Conservation (phyloP, 1,140 invertebrate species). For the Drosophila nasuta region DNA sequence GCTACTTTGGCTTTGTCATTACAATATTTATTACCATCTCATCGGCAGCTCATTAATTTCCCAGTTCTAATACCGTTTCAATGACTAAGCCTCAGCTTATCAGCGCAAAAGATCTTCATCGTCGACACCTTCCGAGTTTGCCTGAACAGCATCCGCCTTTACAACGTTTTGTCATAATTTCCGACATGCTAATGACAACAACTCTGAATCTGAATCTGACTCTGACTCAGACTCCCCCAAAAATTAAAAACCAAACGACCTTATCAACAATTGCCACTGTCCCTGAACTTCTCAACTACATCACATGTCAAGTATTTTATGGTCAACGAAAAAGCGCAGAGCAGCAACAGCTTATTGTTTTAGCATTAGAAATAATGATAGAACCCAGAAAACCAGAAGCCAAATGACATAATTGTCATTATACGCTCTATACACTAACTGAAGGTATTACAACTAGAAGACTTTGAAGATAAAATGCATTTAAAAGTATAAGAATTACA, state of each 20-base stretch:
- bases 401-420: constrained; percentile 73
- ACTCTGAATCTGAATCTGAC: background rate
- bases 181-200: constrained; percentile 66
- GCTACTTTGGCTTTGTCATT: background rate
- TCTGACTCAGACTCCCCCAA: background rate
- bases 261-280: constrained; percentile 44
- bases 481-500: too few relatives aligned
- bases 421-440: background rate
- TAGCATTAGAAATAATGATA: constrained; percentile 27
- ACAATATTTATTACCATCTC: constrained; percentile 30
- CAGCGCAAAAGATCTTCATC: constrained; percentile 43
- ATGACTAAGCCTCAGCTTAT: constrained; percentile 47
- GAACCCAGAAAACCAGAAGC: constrained; percentile 40
- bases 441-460: background rate
- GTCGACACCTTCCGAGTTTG: constrained; percentile 36
- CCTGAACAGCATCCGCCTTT: constrained; percentile 62
- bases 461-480: background rate
- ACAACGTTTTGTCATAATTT: constrained; percentile 32
- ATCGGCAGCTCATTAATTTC: constrained; percentile 33
- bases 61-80: constrained; percentile 39
- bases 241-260: constrained; percentile 16
- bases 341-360: constrained; percentile 36
- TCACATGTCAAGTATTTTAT: constrained; percentile 36
- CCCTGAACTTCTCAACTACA: constrained; percentile 60
- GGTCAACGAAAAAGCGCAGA: constrained; percentile 7